Evolutionary conservation across 1,140 invertebrate species (phyloP).

Genomic region (Drosophila sechellia): DNA sequence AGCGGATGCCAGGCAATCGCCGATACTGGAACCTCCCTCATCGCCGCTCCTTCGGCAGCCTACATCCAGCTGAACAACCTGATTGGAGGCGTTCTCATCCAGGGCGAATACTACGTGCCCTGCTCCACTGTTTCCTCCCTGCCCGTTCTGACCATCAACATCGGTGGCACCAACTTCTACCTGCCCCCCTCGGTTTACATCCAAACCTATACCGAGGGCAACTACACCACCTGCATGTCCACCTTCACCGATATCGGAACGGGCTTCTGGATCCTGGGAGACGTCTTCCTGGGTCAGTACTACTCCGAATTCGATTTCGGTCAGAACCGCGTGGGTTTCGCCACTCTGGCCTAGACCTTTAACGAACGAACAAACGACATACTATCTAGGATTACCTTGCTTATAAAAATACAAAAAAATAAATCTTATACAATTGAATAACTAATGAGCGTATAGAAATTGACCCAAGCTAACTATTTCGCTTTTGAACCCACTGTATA

Average conservation of each 20-base stretch:
- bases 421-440: too few relatives aligned
- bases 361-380: constrained; percentile 86
- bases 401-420: constrained; percentile 1
- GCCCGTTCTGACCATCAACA: constrained; percentile 58
- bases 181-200: constrained; percentile 61
- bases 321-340: constrained; percentile 88
- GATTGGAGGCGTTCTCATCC: constrained; percentile 37
- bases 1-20: constrained; percentile 88
- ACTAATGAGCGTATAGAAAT: not conserved
- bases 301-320: constrained; percentile 90
- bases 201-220: constrained; percentile 87
- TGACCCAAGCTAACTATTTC: not conserved
- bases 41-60: constrained; percentile 87
- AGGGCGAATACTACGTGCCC: constrained; percentile 57
- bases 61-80: constrained; percentile 48
- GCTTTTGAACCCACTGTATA: not conserved
- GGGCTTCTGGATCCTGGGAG: constrained; percentile 86
- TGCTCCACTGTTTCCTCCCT: constrained; percentile 46
- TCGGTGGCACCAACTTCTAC: constrained; percentile 57
- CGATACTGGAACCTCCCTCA: constrained; percentile 91
- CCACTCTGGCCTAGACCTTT: constrained; percentile 73
- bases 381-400: not conserved
- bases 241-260: constrained; percentile 89
- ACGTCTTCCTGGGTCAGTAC: constrained; percentile 89
- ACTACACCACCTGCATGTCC: constrained; percentile 90